Conservation (phyloP, 2,113 vertebrate species). For the Hippoglossus stenolepis region DNA sequence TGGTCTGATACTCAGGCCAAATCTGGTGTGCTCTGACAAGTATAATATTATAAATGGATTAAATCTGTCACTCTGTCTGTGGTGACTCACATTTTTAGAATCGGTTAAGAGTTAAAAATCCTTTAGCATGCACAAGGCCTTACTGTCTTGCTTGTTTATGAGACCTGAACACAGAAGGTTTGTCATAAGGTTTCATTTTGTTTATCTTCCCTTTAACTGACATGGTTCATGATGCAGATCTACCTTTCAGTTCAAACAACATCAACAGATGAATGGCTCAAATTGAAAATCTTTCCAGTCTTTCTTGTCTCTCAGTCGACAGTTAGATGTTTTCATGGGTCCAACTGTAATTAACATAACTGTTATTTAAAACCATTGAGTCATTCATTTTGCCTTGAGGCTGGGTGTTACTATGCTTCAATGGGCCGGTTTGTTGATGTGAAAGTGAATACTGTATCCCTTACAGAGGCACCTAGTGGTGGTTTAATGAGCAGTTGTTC, state of each 20-base stretch:
- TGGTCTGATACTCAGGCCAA: no score
- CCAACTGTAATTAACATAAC: slow-evolving; percentile 30
- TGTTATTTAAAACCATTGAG: slow-evolving; percentile 45
- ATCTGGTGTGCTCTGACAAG: no score
- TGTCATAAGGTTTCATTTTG: neutral
- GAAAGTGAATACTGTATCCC: slow-evolving; percentile 32
- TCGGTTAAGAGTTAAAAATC: no score
- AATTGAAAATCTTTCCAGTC: neutral
- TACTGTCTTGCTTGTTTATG: neutral
- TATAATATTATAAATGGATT: no score
- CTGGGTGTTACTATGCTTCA: slow-evolving; percentile 33
- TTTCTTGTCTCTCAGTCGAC: slow-evolving; percentile 11
- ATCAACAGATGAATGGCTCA: no score
- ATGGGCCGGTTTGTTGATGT: slow-evolving; percentile 21
- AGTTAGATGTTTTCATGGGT: slow-evolving; percentile 26
- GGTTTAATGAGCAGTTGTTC: slow-evolving; percentile 24
- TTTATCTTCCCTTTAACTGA: no score
- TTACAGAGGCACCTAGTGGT: slow-evolving; percentile 11
- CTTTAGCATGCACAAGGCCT: no score
- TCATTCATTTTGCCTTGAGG: slow-evolving; percentile 28
- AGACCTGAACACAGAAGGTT: neutral
- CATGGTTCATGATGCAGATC: neutral
- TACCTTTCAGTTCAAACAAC: neutral
- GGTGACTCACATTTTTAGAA: no score
- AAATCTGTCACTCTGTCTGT: no score